Base-by-base conservation (phyloP, 2,888 invertebrate genomes). In the Cataglyphis livida region DNA sequence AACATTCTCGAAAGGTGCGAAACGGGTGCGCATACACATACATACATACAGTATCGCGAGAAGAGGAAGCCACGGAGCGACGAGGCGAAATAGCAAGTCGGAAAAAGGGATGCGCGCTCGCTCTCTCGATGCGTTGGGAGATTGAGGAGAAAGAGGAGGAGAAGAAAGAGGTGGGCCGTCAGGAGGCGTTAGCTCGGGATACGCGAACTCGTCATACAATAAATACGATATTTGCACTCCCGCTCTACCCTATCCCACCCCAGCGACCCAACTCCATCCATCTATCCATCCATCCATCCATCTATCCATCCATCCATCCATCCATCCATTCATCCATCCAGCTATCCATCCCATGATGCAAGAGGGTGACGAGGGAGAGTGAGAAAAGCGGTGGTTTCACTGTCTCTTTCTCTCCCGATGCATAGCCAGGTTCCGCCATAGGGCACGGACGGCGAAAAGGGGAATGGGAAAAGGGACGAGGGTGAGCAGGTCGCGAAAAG, bases 151-250 rank as follows among this genome's bases (percentile, higher is more conserved):
- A 86, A 86, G 85, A 84, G 82, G 65, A 75, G 82, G 75, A 73
- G 76, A 83, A 79, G 83, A 82, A 82, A 85, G 84, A 73, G 85
- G 85, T 85, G 87, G 87, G 85, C 87, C 88, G 90, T 88, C 88
- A 90, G 90, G 89, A 91, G 88, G 90, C 87, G 90, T 90, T 88
- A 88, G 88, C 88, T 90, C 87, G 90, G 89, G 89, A 91, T 88
- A 90, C 89, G 90, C 89, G 89, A 90, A 91, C 85, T 91, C 92
- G 91, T 91, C 93, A 91, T 92, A 93, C 93, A 92, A 93, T 93
- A 93, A 93, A 93, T 93, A 92, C 92, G 92, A 92, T 92, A 92
- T 93, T 93, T 93, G 92, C 91, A 89, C 90, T 89, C 90, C 88
- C 88, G 87, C 89, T 59, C 86, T 86, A 88, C 79, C 86, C 83